These are phyloP conservation scores for Drosophila nr. fundita DNA, from an alignment of 2,888 invertebrate genomes.

Conservation along the genomic window DNA sequence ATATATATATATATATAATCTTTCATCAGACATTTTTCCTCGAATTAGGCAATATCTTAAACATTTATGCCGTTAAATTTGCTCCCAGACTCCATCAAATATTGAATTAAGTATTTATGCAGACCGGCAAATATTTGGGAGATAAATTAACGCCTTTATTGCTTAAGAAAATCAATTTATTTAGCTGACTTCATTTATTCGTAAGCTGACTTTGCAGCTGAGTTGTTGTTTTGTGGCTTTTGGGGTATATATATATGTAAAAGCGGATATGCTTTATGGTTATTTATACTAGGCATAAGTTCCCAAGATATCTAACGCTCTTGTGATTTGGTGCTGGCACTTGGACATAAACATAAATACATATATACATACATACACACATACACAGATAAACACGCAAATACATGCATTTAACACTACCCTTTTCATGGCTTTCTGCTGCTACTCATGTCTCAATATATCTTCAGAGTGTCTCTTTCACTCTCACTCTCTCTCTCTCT, in stretches of 20 bases:
- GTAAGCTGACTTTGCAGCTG: slow-evolving; percentile 1
- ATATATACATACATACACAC: not conserved
- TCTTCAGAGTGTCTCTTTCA: not conserved
- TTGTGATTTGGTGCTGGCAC: slow-evolving; percentile 40
- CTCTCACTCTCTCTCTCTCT: not conserved
- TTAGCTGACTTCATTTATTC: not conserved
- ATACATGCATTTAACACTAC: slow-evolving; percentile 7
- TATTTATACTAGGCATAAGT: slow-evolving; percentile 24
- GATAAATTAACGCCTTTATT: slow-evolving; percentile 1
- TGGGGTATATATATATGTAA: not conserved
- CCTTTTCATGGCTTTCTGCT: slow-evolving; percentile 32
- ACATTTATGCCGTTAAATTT: not conserved
- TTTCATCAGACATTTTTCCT: not conserved
- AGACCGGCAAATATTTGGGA: not conserved
- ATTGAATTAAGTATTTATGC: not conserved
- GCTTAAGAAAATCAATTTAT: slow-evolving; percentile 4
- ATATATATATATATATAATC: not conserved
- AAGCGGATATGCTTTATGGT: slow-evolving; percentile 23
- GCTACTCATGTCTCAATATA: slow-evolving; percentile 14
- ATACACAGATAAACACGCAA: slow-evolving; percentile 3
- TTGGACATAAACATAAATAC: slow-evolving; percentile 6
- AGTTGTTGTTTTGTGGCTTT: slow-evolving; percentile 12
- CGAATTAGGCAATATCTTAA: not conserved
- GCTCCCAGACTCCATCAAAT: not conserved
- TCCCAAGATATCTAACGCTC: slow-evolving; percentile 12